These are phyloP conservation scores for Trinectes maculatus DNA, from an alignment of 2,113 vertebrate genomes.

Conservation along the genomic window DNA sequence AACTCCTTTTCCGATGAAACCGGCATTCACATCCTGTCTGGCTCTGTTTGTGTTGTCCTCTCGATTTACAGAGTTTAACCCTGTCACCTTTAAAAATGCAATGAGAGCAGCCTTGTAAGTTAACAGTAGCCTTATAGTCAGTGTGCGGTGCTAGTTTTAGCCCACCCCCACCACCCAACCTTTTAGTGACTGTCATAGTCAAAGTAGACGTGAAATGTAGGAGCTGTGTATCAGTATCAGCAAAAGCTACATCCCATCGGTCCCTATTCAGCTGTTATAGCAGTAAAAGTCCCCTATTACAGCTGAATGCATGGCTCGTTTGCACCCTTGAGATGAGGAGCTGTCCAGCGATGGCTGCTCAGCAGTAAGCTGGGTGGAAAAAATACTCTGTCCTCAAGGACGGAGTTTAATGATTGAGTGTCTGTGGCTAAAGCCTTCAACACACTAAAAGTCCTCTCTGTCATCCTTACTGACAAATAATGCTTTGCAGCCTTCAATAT, in stretches of 20 bases:
- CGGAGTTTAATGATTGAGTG: constrained; percentile 65
- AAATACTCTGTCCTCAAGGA: constrained; percentile 54
- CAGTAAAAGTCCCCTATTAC: constrained; percentile 18
- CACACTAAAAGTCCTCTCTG: constrained; percentile 55
- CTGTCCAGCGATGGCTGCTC: constrained; percentile 21
- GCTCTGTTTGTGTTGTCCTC: constrained; percentile 58
- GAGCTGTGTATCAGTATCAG: constrained; percentile 24
- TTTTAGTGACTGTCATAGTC: constrained; percentile 32
- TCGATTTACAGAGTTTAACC: constrained; percentile 74
- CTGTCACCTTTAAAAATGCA: constrained; percentile 62
- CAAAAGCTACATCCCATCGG: constrained; percentile 1
- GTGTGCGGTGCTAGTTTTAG: constrained; percentile 67
- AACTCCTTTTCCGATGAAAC: neutral
- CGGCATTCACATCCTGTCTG: constrained; percentile 2
- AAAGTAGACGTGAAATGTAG: constrained; percentile 12
- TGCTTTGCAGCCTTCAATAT: constrained; percentile 37
- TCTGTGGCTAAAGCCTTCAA: constrained; percentile 62
- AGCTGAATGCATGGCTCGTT: constrained; percentile 38
- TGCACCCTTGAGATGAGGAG: constrained; percentile 56
- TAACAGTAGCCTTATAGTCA: constrained; percentile 30
- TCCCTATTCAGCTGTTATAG: constrained; percentile 20
- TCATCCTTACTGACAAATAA: constrained; percentile 62
- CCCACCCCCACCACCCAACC: constrained; percentile 33
- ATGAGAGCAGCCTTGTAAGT: constrained; percentile 75
- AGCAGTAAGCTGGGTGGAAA: constrained; percentile 37